Percentiles rank a stretch among this genome's conserved stretches.
Conservation (phyloP, 2,797 vertebrate genomes). For the Coregonus sp. region DNA sequence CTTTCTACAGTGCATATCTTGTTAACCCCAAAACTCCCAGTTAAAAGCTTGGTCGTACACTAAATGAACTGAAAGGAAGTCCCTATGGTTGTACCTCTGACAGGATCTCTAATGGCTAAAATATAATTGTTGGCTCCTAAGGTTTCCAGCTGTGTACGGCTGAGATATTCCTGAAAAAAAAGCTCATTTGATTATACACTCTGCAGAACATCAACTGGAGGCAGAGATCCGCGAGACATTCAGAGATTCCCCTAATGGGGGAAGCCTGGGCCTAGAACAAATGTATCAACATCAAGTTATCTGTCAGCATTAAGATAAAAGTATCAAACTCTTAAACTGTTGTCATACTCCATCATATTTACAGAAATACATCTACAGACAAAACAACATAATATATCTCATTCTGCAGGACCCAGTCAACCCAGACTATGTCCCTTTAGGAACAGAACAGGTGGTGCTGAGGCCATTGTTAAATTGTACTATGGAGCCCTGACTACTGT, state of each 20-base stretch:
- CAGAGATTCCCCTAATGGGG: background rate
- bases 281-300: slow-evolving; percentile 2
- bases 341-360: slow-evolving; percentile 18
- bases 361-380: slow-evolving; percentile 10
- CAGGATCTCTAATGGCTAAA: background rate
- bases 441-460: background rate
- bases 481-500: background rate
- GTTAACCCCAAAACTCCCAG: background rate
- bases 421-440: background rate
- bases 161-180: background rate
- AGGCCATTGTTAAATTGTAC: background rate
- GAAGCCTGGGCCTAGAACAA: background rate
- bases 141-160: background rate
- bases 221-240: background rate
- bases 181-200: background rate
- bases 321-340: background rate
- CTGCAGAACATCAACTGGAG: background rate
- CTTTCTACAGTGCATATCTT: background rate
- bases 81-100: background rate
- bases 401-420: background rate
- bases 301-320: background rate
- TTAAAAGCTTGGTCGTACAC: background rate
- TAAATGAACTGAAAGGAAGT: background rate
- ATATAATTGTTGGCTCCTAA: background rate
- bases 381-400: slow-evolving; percentile 4